A percentile compares a stretch with the other conserved stretches of the same genome.
These are phyloP conservation scores for Microplitis demolitor DNA, from an alignment of 1,140 invertebrate genomes.

Conservation along the genomic window DNA sequence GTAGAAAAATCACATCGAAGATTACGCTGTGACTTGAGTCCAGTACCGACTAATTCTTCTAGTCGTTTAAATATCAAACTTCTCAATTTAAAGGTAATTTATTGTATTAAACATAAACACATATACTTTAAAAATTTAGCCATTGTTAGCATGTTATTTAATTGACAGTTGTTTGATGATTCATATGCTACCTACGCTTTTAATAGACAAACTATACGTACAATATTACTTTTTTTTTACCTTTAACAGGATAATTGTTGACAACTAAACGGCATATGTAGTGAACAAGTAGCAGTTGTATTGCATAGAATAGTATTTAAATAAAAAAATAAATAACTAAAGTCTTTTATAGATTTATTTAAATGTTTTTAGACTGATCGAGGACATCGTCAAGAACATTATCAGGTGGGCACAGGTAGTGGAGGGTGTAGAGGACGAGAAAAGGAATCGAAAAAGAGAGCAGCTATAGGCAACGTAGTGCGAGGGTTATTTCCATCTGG, in stretches of 20 bases:
- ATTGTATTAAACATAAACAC: neutral
- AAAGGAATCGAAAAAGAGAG: constrained; percentile 58
- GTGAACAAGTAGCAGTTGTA: no score
- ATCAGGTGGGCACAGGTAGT: constrained; percentile 49
- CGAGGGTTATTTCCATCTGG: constrained; percentile 59
- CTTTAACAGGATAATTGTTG: no score
- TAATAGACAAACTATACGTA: neutral
- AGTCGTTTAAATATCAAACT: constrained; percentile 54
- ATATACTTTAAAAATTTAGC: neutral
- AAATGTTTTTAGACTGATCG: constrained; percentile 46
- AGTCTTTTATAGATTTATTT: neutral
- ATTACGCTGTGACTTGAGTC: constrained; percentile 57
- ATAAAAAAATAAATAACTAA: neutral
- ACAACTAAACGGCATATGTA: no score
- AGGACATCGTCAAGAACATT: constrained; percentile 47
- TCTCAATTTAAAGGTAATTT: constrained; percentile 55
- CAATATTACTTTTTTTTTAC: neutral
- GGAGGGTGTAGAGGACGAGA: constrained; percentile 52
- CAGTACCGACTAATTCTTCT: constrained; percentile 54
- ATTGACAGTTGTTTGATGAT: constrained; percentile 2
- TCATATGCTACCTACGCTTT: constrained; percentile 13
- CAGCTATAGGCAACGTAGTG: constrained; percentile 62
- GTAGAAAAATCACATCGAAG: constrained; percentile 58
- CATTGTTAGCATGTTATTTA: neutral
- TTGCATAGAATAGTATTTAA: no score